Evolutionary conservation across 2,797 vertebrate genomes (phyloP).

Genomic region (Euthynnus affinis): DNA sequence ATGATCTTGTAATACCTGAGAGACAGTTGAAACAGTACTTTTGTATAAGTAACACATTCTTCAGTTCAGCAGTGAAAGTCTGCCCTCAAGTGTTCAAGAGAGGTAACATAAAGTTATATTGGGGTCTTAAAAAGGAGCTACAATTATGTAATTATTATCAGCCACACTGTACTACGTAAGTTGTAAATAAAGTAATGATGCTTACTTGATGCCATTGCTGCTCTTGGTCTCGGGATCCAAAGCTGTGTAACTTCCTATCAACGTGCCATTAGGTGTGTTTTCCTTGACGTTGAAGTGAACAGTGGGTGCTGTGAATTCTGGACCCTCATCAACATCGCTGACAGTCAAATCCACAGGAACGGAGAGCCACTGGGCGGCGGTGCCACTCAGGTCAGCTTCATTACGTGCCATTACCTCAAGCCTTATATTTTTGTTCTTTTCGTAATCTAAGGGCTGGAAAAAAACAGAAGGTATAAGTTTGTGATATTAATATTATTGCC

Average conservation of each 20-base stretch:
- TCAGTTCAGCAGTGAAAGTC: slow-evolving; percentile 44
- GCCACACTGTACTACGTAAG: neutral
- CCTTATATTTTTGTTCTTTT: slow-evolving; percentile 72
- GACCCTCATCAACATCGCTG: slow-evolving; percentile 89
- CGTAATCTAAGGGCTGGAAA: slow-evolving; percentile 88
- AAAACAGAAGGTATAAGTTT: neutral
- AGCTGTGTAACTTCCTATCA: slow-evolving; percentile 86
- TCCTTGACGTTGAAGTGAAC: slow-evolving; percentile 84
- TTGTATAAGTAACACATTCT: neutral
- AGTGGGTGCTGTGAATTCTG: slow-evolving; percentile 84
- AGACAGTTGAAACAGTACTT: slow-evolving; percentile 30
- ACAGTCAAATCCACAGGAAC: slow-evolving; percentile 83
- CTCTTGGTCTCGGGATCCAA: slow-evolving; percentile 89
- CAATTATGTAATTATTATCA: neutral
- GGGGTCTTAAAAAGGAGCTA: neutral
- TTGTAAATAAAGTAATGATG: neutral
- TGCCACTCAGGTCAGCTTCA: slow-evolving; percentile 81
- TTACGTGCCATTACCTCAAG: slow-evolving; percentile 88
- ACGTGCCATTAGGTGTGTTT: slow-evolving; percentile 78
- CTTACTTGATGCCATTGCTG: slow-evolving; percentile 87
- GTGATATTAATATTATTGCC: neutral
- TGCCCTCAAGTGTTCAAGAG: slow-evolving; percentile 57
- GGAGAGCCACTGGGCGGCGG: slow-evolving; percentile 71
- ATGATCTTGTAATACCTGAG: slow-evolving; percentile 84
- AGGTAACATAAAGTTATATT: slow-evolving; percentile 4